Evolutionary conservation across 2,113 vertebrate species (phyloP).

Genomic region (Neogobius melanostomus): DNA sequence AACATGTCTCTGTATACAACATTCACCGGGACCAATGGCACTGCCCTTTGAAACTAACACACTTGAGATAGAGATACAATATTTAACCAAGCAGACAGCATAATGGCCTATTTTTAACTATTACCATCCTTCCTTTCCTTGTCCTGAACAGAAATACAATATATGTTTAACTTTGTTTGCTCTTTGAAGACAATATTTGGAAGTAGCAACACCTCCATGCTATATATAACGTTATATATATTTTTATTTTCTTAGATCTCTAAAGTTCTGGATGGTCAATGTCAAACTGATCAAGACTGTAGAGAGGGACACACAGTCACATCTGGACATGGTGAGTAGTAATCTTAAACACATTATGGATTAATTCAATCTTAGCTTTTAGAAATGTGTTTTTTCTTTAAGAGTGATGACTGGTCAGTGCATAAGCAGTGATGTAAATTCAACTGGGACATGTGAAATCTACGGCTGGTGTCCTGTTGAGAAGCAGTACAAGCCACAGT

Average conservation of each 20-base stretch:
- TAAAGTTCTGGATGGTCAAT: conserved; percentile 73
- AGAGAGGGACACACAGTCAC: conserved; percentile 75
- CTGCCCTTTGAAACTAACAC: background rate
- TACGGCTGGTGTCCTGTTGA: conserved; percentile 91
- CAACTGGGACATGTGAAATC: conserved; percentile 87
- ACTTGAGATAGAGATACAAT: background rate
- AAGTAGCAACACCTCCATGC: no score
- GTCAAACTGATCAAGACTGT: conserved; percentile 78
- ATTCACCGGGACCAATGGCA: background rate
- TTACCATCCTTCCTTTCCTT: no score
- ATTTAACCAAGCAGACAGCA: no score
- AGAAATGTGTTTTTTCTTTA: conserved; percentile 46
- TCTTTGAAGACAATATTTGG: no score
- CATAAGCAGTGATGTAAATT: conserved; percentile 55
- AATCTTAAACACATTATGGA: background rate
- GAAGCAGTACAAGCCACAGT: conserved; percentile 50
- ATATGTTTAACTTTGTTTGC: no score
- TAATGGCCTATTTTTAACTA: no score
- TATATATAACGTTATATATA: background rate
- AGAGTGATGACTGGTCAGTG: conserved; percentile 87
- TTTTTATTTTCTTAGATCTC: conserved; percentile 71
- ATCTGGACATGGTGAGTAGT: conserved; percentile 66
- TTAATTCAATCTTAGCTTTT: background rate
- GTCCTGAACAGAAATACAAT: no score
- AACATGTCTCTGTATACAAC: conserved; percentile 24